Conservation (phyloP, 1,140 invertebrate species). For the Sinonovacula constricta region DNA sequence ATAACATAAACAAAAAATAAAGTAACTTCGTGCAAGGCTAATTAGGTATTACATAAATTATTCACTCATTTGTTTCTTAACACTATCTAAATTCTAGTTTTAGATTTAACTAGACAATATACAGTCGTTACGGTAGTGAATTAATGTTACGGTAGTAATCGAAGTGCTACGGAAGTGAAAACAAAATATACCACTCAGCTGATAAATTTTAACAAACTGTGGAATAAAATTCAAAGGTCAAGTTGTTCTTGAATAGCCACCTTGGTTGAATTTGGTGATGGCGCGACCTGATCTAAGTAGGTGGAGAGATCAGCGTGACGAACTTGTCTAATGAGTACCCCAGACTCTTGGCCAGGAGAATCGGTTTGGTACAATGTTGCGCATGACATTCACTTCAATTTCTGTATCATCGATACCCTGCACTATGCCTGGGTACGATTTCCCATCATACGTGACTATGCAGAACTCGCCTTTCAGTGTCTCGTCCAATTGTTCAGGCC, state of each 20-base stretch:
- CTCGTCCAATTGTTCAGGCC: no score
- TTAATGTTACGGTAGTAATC: background rate
- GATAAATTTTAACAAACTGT: background rate
- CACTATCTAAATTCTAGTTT: background rate
- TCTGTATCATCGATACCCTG: no score
- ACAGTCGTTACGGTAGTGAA: constrained; percentile 6
- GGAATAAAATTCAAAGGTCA: background rate
- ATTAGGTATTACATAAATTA: no score
- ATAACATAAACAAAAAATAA: no score
- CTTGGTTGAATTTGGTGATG: constrained; percentile 6
- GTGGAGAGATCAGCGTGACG: background rate
- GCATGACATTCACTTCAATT: no score
- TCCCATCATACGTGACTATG: background rate
- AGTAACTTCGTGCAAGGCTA: no score
- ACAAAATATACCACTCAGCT: background rate
- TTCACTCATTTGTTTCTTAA: no score
- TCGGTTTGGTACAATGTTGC: no score
- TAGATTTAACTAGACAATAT: background rate
- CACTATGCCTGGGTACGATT: background rate
- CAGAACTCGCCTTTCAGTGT: no score
- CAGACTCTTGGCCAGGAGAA: background rate
- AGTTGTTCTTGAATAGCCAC: constrained; percentile 10
- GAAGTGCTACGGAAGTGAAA: constrained; percentile 4
- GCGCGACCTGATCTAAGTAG: background rate
- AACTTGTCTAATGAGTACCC: background rate